Conservation (phyloP, 2,797 vertebrate genomes). For the Bovichtus diacanthus region DNA sequence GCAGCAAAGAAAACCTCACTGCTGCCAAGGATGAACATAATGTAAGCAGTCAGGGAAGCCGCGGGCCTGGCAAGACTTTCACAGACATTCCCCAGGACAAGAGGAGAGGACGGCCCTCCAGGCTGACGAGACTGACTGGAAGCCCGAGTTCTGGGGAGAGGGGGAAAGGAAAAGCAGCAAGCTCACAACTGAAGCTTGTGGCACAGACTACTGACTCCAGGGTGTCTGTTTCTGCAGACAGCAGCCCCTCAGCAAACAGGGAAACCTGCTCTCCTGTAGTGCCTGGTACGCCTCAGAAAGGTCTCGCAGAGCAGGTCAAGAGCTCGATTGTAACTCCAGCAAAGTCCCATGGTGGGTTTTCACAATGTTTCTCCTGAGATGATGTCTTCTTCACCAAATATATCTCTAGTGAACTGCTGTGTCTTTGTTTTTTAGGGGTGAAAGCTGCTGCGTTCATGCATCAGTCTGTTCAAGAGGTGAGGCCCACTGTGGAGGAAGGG, state of each 20-base stretch:
- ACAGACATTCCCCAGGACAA: conserved; percentile 79
- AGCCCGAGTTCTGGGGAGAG: conserved; percentile 81
- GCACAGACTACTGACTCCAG: conserved; percentile 57
- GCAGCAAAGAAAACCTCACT: conserved; percentile 64
- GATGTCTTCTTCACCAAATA: background rate
- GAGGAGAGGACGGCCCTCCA: conserved; percentile 78
- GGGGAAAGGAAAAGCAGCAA: conserved; percentile 63
- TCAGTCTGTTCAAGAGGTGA: conserved; percentile 57
- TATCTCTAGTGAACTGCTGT: background rate
- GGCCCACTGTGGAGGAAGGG: conserved; percentile 80
- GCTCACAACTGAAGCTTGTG: conserved; percentile 68
- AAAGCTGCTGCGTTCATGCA: conserved; percentile 50
- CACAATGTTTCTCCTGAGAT: background rate
- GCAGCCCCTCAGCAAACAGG: conserved; percentile 52
- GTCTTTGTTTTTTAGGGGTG: conserved; percentile 56
- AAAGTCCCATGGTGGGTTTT: conserved; percentile 68
- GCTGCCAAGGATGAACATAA: conserved; percentile 68
- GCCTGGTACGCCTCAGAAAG: conserved; percentile 49
- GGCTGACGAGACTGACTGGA: conserved; percentile 76
- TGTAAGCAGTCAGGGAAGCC: conserved; percentile 53
- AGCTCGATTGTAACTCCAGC: conserved; percentile 42
- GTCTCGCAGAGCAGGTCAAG: conserved; percentile 24
- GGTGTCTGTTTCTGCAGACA: conserved; percentile 46
- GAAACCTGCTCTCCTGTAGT: conserved; percentile 37
- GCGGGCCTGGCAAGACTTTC: conserved; percentile 58